phyloP scores from a whole-genome alignment of 2,797 vertebrate genomes.

The Acipenser oxyrinchus region DNA sequence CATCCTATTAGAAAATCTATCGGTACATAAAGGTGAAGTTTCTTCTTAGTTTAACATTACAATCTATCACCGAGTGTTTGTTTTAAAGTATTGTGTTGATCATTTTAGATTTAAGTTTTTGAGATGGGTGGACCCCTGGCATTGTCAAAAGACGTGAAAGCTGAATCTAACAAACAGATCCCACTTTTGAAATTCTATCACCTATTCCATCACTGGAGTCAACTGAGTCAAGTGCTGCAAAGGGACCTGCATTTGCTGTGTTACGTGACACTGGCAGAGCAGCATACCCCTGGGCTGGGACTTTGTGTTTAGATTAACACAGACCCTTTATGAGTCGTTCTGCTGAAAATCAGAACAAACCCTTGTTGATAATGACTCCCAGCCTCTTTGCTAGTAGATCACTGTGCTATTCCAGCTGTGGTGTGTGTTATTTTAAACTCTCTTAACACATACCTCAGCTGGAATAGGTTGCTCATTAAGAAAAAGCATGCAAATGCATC shows the following conservation, averaged over 20 bases:
- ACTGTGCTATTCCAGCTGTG: conserved; percentile 8
- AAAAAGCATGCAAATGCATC: conserved; percentile 8
- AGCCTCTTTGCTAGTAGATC: conserved; percentile 10
- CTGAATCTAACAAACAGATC: too few relatives aligned
- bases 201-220: not conserved
- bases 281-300: not conserved
- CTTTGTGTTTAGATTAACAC: conserved; percentile 2
- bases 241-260: not conserved
- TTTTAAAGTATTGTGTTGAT: too few relatives aligned
- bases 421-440: not conserved
- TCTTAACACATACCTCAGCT: conserved; percentile 19
- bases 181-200: too few relatives aligned
- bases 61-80: too few relatives aligned
- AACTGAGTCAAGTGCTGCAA: not conserved
- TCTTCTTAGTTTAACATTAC: too few relatives aligned
- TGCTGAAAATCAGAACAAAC: conserved; percentile 16
- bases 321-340: conserved; percentile 9
- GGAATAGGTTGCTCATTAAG: conserved; percentile 17
- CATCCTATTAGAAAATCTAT: too few relatives aligned
- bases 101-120: too few relatives aligned
- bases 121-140: too few relatives aligned
- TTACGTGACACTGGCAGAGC: not conserved
- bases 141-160: too few relatives aligned
- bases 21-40: too few relatives aligned
- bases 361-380: conserved; percentile 17